Evolutionary conservation across 2,888 invertebrate species (phyloP), one percentile per base, ranked within the genome.

Genomic region (Chironomus tentans): DNA sequence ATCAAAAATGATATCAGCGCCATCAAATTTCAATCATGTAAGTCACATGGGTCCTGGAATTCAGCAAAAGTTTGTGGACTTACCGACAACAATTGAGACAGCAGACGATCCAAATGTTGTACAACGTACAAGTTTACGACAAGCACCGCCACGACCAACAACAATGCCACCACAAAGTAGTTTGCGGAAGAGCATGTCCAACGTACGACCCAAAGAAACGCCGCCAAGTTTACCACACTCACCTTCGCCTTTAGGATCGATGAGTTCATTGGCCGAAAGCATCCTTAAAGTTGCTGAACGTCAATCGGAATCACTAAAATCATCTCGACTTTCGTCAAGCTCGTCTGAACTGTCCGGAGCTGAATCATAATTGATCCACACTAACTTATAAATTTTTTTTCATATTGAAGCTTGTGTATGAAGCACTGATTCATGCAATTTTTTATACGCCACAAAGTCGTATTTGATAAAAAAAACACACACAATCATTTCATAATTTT

Each of bases 1-100:
- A 47, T 93, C 93, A 3, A 91, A 92, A 79, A 87, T 94, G 82
- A 97, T 97, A 81, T 96, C 95, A 0, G 95, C 93, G 46, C 97
- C 97, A 4, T 93, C 92, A 72, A 96, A 97, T 86, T 97, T 97
- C 86, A 94, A 94, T 80, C 97, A 97, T 85, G 90, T 97, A 6
- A 97, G 65, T 24, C 65, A 97, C 84, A 95, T 97, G 93, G 97
- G 97, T 65, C 97, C 97, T 68, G 95, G 93, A 93, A 83, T 94
- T 94, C 68, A 93, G 93, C 81, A 91, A 92, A 87, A 93, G 70
- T 87, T 95, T 72, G 87, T 95, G 75, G 95, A 95, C 84, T 86
- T 95, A 80, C 95, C 96, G 79, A 94, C 93, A 77, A 93, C 92
- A 81, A 84, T 93, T 81, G 89, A 94, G 87, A 85, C 92, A 82